phyloP scores from a whole-genome alignment of 2,113 vertebrate genomes.

The Oriolus oriolus region DNA sequence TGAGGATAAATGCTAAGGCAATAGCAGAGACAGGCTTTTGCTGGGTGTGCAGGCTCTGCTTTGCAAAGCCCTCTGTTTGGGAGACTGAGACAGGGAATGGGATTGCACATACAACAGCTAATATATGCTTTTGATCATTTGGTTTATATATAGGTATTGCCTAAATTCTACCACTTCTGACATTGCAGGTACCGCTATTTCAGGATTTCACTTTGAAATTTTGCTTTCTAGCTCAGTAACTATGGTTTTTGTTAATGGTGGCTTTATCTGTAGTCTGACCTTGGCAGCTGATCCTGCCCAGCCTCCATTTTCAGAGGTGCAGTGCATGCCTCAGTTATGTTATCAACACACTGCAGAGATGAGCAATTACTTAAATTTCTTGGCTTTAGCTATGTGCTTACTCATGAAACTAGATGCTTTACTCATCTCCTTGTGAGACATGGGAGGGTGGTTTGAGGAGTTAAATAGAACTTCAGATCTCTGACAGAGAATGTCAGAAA shows the following conservation, averaged over 20 bases:
- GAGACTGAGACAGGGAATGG: not conserved
- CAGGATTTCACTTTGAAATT: not conserved
- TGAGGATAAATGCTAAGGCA: not conserved
- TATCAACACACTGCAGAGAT: not conserved
- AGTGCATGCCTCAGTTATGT: not conserved
- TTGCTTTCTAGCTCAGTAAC: not conserved
- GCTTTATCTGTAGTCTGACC: not conserved
- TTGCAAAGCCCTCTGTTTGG: not conserved
- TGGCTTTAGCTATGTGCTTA: constrained; percentile 4
- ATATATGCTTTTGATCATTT: not conserved
- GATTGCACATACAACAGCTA: not conserved
- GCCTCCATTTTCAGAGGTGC: not conserved
- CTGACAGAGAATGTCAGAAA: not conserved
- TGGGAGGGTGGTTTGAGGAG: not conserved
- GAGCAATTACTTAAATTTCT: constrained; percentile 13
- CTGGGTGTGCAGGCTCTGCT: not conserved
- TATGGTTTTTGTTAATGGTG: not conserved
- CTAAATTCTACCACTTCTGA: not conserved
- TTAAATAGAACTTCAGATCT: not conserved
- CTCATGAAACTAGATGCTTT: not conserved
- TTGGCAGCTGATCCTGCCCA: not conserved
- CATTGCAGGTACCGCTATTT: not conserved
- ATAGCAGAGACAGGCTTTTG: not conserved
- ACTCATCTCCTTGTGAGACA: constrained; percentile 30
- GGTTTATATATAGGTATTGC: not conserved